phyloP scores from a whole-genome alignment of 2,797 vertebrate genomes.

The Kryptopterus vitreolus region DNA sequence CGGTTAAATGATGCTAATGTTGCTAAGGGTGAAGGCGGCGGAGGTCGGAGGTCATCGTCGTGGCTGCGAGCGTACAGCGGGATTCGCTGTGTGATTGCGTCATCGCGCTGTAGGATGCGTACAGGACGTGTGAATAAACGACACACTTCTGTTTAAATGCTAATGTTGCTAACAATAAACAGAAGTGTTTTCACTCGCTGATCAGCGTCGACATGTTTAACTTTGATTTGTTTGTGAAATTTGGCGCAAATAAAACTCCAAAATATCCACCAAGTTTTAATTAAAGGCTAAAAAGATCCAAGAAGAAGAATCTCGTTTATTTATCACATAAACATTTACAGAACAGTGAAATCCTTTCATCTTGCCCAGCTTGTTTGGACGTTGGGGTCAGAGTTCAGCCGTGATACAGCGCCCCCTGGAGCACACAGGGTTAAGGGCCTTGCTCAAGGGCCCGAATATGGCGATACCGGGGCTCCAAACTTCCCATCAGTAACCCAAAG shows the following conservation, averaged over 20 bases:
- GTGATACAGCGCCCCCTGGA: too few species aligned
- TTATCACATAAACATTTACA: too few species aligned
- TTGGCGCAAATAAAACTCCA: too few species aligned
- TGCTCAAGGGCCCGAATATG: too few species aligned
- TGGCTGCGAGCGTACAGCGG: background rate
- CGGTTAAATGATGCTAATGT: background rate
- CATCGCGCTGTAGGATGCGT: background rate
- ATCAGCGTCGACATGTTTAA: background rate
- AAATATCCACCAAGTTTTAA: too few species aligned
- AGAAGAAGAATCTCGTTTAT: too few species aligned
- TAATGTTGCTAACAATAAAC: constrained; percentile 15
- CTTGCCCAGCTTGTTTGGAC: too few species aligned
- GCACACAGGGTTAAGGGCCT: too few species aligned
- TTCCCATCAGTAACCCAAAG: too few species aligned
- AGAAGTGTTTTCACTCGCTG: background rate
- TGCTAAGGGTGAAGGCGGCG: background rate
- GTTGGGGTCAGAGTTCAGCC: too few species aligned
- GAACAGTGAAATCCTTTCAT: too few species aligned
- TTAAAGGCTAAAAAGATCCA: background rate
- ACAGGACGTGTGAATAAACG: background rate
- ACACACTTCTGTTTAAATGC: constrained; percentile 6
- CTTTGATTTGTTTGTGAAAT: background rate
- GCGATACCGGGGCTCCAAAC: too few species aligned
- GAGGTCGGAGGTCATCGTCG: background rate
- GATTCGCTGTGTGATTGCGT: background rate